These are phyloP conservation scores for Ypsolopha sequella DNA, from an alignment of 2,888 invertebrate genomes.

Conservation along the genomic window DNA sequence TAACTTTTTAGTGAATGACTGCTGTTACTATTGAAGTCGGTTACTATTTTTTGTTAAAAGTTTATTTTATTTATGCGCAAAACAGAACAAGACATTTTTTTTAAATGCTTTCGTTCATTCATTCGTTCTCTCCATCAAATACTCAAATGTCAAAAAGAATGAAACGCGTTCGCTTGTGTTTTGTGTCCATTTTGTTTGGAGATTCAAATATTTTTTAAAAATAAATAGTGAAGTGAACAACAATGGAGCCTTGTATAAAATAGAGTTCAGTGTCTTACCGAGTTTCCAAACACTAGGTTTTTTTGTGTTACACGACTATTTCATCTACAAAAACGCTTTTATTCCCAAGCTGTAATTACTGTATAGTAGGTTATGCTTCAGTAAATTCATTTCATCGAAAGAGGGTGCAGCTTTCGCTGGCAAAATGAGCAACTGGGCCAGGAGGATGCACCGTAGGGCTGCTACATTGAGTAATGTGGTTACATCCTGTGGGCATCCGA, in stretches of 20 bases:
- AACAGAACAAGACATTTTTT: too few relatives aligned
- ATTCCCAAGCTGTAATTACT: constrained; percentile 1
- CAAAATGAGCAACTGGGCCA: constrained; percentile 91
- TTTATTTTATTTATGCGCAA: too few relatives aligned
- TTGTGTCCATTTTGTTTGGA: constrained; percentile 4
- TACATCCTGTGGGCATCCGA: constrained; percentile 91
- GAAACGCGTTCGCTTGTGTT: constrained; percentile 3
- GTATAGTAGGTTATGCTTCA: constrained; percentile 14
- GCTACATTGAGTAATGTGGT: constrained; percentile 92
- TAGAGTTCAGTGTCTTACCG: neutral
- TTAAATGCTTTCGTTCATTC: too few relatives aligned
- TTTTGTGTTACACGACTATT: too few relatives aligned
- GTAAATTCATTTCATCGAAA: constrained; percentile 11
- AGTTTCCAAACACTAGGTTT: neutral
- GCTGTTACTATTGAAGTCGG: too few relatives aligned
- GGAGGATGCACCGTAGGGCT: constrained; percentile 92
- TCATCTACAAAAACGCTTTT: neutral
- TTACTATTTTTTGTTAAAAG: too few relatives aligned
- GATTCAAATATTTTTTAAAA: neutral
- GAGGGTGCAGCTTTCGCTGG: constrained; percentile 10
- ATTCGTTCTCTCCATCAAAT: neutral
- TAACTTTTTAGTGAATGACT: too few relatives aligned
- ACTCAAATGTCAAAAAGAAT: neutral
- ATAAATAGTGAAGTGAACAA: neutral
- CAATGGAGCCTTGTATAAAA: neutral